A percentile compares a stretch with the other conserved stretches of the same genome.
phyloP scores from a whole-genome alignment of 2,797 vertebrate species.

The Hippopotamyrus pictus region DNA sequence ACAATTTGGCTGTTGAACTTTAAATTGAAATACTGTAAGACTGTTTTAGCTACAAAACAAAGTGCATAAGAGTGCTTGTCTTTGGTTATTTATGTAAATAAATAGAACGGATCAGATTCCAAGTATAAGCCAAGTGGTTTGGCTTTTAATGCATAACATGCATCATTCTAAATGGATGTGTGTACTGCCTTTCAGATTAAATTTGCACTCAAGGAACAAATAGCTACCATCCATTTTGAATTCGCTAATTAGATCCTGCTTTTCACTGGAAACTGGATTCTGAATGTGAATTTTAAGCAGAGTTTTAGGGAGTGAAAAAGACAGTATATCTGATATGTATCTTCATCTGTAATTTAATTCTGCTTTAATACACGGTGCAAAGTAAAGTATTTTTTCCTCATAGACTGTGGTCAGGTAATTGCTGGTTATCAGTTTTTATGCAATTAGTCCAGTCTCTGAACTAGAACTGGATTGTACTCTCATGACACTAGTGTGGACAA shows the following conservation, averaged over 20 bases:
- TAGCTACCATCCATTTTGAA: constrained; percentile 17
- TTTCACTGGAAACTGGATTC: constrained; percentile 12
- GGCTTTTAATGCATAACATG: constrained; percentile 26
- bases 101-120: constrained; percentile 22
- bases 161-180: constrained; percentile 22
- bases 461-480: neutral
- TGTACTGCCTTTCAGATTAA: constrained; percentile 17
- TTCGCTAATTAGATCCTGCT: neutral
- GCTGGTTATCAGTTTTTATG: neutral
- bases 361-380: neutral
- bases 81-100: constrained; percentile 22
- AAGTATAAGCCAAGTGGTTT: constrained; percentile 21
- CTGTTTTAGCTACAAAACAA: constrained; percentile 3
- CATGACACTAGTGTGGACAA: neutral
- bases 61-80: constrained; percentile 15
- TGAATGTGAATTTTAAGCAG: neutral
- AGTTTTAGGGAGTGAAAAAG: neutral
- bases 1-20: constrained; percentile 6
- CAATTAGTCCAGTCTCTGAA: neutral
- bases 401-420: neutral
- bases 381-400: neutral
- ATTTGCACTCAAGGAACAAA: constrained; percentile 8
- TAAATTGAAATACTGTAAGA: constrained; percentile 6
- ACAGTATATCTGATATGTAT: neutral
- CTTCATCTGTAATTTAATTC: neutral